Evolutionary conservation across 2,797 vertebrate species (phyloP).

Genomic region (Lagorchestes hirsutus): DNA sequence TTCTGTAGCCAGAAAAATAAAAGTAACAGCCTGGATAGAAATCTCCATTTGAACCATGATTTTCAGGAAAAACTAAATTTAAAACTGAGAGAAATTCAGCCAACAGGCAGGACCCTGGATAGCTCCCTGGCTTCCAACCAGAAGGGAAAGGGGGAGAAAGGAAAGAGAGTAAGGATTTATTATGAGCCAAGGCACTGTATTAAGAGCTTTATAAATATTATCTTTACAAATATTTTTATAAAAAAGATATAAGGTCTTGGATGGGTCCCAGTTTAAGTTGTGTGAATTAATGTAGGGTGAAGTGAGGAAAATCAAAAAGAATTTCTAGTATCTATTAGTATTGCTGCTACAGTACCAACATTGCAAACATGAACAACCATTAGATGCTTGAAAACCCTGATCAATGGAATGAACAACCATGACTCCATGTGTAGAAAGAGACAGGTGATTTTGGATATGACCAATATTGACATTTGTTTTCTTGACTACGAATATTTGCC

Average conservation of each 20-base stretch:
- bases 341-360: neutral
- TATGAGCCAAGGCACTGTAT: neutral
- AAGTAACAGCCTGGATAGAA: conserved; percentile 88
- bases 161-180: neutral
- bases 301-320: neutral
- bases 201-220: neutral
- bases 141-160: neutral
- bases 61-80: conserved; percentile 67
- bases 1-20: conserved; percentile 88
- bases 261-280: neutral
- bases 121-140: too few relatives aligned
- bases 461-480: neutral
- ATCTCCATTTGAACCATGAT: conserved; percentile 91
- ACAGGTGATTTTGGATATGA: neutral
- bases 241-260: neutral
- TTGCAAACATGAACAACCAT: neutral
- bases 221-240: neutral
- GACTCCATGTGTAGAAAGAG: neutral
- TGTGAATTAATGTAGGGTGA: neutral
- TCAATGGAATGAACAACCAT: neutral
- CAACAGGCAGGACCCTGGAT: neutral
- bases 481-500: too few relatives aligned
- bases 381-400: neutral
- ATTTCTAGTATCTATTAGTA: neutral
- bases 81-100: neutral